Evolutionary conservation across 2,888 invertebrate genomes (phyloP).

Genomic region (Sinelater perroti): DNA sequence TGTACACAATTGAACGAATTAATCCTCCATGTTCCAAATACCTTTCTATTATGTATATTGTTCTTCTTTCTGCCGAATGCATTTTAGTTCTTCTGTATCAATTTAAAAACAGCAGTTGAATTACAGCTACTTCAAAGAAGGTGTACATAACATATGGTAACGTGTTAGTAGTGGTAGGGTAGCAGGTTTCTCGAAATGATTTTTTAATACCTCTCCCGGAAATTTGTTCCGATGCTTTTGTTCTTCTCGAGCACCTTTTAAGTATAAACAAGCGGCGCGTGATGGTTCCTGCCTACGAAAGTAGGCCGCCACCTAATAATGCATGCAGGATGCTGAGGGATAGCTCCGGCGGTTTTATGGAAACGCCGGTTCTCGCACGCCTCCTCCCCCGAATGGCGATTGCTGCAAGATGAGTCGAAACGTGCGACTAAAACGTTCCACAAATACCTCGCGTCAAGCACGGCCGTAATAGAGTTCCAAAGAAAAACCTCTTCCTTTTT

Average conservation of each 20-base stretch:
- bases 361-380: not conserved
- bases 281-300: not conserved
- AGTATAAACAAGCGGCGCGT: not conserved
- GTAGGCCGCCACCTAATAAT: not conserved
- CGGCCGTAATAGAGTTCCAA: not conserved
- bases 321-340: not conserved
- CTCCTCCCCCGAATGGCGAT: not conserved
- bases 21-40: too few species aligned
- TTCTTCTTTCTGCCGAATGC: too few species aligned
- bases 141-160: too few species aligned
- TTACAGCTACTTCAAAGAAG: too few species aligned
- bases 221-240: too few species aligned
- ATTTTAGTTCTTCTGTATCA: too few species aligned
- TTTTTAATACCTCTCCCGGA: too few species aligned
- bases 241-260: slow-evolving; percentile 7
- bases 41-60: too few species aligned
- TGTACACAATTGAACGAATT: too few species aligned
- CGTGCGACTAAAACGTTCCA: not conserved
- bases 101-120: too few species aligned
- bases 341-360: not conserved
- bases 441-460: slow-evolving; percentile 2
- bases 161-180: too few species aligned
- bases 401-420: not conserved
- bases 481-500: not conserved
- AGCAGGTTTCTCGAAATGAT: too few species aligned